Conservation (phyloP, 2,113 vertebrate genomes). For the Macrotus californicus region DNA sequence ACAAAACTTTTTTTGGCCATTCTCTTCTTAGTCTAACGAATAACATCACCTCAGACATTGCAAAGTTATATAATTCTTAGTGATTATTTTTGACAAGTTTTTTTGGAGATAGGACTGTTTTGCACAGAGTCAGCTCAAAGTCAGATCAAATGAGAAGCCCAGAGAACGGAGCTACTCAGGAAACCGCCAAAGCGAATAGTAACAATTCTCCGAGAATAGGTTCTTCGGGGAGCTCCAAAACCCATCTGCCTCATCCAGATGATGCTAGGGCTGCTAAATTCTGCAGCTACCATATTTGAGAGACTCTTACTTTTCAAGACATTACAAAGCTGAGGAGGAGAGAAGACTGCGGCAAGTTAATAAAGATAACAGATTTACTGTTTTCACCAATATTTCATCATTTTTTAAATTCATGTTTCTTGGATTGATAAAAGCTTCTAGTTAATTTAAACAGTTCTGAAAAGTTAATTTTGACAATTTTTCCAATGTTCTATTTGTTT, state of each 20-base stretch:
- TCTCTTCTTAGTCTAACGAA: not conserved
- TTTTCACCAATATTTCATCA: not conserved
- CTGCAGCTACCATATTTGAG: not conserved
- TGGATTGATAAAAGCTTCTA: not conserved
- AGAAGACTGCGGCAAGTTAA: not conserved
- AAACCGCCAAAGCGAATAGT: not conserved
- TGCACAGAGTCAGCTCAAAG: not conserved
- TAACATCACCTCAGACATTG: not conserved
- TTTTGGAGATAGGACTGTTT: not conserved
- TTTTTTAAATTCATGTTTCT: not conserved
- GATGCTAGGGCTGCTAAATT: not conserved
- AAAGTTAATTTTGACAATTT: not conserved
- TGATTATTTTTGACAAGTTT: not conserved
- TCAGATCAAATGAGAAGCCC: not conserved
- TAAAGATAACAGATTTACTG: not conserved
- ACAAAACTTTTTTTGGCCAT: not conserved
- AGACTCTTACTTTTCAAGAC: not conserved
- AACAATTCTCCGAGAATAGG: not conserved
- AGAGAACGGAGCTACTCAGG: not conserved
- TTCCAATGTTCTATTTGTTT: not conserved
- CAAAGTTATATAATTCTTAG: not conserved
- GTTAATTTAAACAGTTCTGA: not conserved
- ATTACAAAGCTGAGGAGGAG: not conserved
- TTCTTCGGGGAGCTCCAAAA: not conserved
- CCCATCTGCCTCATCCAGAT: not conserved